Base-by-base conservation (phyloP, 1,140 invertebrate genomes). In the Eurosta solidaginis region DNA sequence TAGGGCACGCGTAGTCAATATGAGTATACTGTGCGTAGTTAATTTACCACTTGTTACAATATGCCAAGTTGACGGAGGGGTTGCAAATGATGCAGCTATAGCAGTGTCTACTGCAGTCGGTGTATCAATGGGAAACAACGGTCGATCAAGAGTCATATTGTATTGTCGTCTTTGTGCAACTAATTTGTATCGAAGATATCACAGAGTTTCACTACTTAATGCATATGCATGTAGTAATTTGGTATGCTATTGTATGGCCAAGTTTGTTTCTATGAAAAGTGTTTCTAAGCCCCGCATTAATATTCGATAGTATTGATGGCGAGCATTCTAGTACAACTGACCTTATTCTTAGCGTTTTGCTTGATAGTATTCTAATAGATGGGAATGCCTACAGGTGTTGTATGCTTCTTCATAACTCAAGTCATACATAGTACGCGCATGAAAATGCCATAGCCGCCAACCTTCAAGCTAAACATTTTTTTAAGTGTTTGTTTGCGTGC, bases 51-150 rank as follows among this genome's bases (percentile, higher is more conserved):
- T 68, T 17, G 25, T 68, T 68, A 68, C 12, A 20, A 68, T 20
- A 33, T 78, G 76, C 36, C 74, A 36, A 17, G 45, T 79, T 5
- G 44, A 79, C 22, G 42, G 52, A 36, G 76, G 68, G 42, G 80
- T 77, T 78, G 79, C 78, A 42, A 44, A 77, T 22, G 52, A 40
- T 27, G 80, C 80, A 78, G 82, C 82, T 45, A 82, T 85, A 63
- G 80, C 77, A 79, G 82, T 80, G 29, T n/a, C n/a, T n/a, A 79
- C 68, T 52, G 80, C 80, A 63, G 81, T 78, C 80, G 82, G 81
- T 6, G 84, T 80, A 77, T 86, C 84, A 40, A 86, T 84, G 78
- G 84, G 84, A 81, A 86, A 86, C 76, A 86, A 79, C 45, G 84
- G 84, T 68, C 81, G 82, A 73, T 84, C 83, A 22, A 79, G 78